Evolutionary conservation across 92 coral and sea anemone genomes (phyloP).

Genomic region (Porites divaricata): DNA sequence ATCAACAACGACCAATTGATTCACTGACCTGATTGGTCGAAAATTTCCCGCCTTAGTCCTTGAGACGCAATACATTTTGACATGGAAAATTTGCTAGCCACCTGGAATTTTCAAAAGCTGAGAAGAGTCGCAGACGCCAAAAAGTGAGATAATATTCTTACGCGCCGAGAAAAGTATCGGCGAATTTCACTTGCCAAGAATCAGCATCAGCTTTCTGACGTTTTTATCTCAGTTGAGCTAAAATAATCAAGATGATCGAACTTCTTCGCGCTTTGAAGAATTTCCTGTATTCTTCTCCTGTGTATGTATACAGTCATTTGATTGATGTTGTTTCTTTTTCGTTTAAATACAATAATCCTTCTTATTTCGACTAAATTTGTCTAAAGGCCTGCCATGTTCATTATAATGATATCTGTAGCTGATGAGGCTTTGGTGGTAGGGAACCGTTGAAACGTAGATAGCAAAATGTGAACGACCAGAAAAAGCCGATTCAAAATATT

Average conservation of each 20-base stretch:
- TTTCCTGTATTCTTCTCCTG: constrained; percentile 66
- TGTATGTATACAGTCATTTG: constrained; percentile 62
- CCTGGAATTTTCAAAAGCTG: constrained; percentile 16
- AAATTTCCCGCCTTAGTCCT: constrained; percentile 32
- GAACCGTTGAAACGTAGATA: neutral
- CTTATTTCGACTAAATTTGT: neutral
- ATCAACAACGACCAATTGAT: neutral
- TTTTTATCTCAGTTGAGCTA: neutral
- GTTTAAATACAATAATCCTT: neutral
- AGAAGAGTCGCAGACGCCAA: constrained; percentile 3
- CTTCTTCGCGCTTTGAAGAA: constrained; percentile 58
- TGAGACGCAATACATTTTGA: constrained; percentile 40
- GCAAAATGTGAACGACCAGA: neutral
- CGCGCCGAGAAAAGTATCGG: neutral
- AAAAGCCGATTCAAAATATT: too few relatives aligned
- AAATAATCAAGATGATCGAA: constrained; percentile 55
- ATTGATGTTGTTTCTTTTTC: constrained; percentile 4
- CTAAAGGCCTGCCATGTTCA: too few relatives aligned
- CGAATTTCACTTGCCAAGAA: neutral
- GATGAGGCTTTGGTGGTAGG: neutral
- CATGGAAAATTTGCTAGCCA: constrained; percentile 27
- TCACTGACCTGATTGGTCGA: constrained; percentile 19
- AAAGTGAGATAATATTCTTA: neutral
- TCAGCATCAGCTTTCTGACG: neutral
- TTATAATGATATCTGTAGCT: neutral